Base-by-base conservation (phyloP, 2,888 invertebrate genomes). In the Tiliacea aurago region DNA sequence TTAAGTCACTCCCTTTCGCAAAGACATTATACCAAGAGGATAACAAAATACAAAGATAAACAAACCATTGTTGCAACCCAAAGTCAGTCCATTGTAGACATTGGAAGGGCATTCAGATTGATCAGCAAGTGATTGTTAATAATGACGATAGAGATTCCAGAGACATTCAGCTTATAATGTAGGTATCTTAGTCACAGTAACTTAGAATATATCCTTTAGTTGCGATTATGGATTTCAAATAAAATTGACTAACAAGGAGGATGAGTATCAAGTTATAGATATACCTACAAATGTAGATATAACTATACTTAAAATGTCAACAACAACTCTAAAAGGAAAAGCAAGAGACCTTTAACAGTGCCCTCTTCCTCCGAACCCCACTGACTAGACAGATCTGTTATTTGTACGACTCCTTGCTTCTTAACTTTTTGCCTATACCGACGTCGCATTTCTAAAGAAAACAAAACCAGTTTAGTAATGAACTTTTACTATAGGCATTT, bases 261-360 rank as follows among this genome's bases (percentile, higher is more conserved):
- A 78, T 9, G 55, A 61, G 18, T 59, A 78, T 67, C 55, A 49
- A 56, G 56, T 58, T 62, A 53, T 73, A 73, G 49, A 58, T 37
- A 43, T 33, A 65, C n/a, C 18, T 64, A 59, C 37, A 37, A 41
- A 55, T 20, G 15, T 58, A 70, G 23, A 20, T 59, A 45, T 72
- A 73, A n/a, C 2, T 77, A 23, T 37, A 55, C n/a, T 64, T 68
- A 56, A 70, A 84, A 83, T 78, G 70, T 84, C 73, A 84, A 76
- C 77, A 37, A 65, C 70, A 69, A 55, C 49, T 73, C 70, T 37
- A 85, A 71, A 84, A 75, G 86, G 86, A 68, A 63, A 73, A 62
- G 13, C 84, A 73, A 74, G 81, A 73, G 66, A 76, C 84, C 84
- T 84, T 85, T 83, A 79, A 5, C 41, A 41, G 61, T 70, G 53